phyloP scores from a whole-genome alignment of 1,140 invertebrate genomes.

The Lepidurus packardi region DNA sequence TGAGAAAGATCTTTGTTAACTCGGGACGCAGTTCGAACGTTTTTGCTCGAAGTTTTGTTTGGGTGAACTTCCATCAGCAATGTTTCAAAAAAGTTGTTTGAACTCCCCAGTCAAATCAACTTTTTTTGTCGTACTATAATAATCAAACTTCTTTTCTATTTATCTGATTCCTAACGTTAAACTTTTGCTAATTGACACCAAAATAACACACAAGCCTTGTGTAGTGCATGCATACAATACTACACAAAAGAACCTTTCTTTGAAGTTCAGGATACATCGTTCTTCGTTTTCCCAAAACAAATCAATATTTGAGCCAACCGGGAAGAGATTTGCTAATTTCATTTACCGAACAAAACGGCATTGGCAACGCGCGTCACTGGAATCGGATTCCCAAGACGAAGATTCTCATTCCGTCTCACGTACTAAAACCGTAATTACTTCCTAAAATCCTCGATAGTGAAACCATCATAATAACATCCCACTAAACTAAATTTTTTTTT shows the following conservation, averaged over 20 bases:
- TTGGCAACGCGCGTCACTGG: not conserved
- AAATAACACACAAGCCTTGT: too few species aligned
- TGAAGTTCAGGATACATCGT: not conserved
- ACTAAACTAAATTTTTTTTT: too few species aligned
- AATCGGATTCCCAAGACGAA: not conserved
- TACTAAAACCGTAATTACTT: too few species aligned
- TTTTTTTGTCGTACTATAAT: not conserved
- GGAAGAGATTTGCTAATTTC: not conserved
- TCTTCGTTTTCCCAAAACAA: not conserved
- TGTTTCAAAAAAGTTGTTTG: not conserved
- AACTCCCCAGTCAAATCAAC: not conserved
- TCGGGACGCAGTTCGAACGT: not conserved
- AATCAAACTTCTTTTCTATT: too few species aligned
- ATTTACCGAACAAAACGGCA: not conserved
- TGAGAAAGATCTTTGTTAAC: not conserved
- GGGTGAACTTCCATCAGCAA: not conserved
- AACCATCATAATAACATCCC: too few species aligned
- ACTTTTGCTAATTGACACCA: too few species aligned
- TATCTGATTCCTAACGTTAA: too few species aligned
- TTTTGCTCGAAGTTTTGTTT: not conserved
- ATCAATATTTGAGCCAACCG: not conserved
- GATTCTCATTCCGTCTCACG: not conserved
- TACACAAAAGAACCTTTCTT: too few species aligned
- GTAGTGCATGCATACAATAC: too few species aligned
- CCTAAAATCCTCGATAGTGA: too few species aligned